Evolutionary conservation across 2,113 vertebrate species (phyloP), one percentile per base, ranked within the genome.

Genomic region (Sebastes fasciatus): DNA sequence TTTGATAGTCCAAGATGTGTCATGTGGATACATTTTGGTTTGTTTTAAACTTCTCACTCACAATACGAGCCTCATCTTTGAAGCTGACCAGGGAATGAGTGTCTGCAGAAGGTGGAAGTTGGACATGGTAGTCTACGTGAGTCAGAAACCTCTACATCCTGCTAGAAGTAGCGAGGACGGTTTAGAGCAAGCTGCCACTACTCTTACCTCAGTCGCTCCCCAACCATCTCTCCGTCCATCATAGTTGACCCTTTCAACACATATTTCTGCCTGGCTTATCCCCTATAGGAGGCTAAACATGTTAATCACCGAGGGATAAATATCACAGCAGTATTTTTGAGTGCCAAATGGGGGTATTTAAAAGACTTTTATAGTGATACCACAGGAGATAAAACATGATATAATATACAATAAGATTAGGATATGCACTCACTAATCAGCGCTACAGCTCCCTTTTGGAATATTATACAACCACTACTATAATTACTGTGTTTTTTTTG

Each of bases 261-360:
- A 52, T 52, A 1, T 71, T 74, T 74, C 58, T 57, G 21, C 48
- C 17, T 6, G 19, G 23, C 6, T 86, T 60, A 83, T 88, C 84
- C 26, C 70, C 74, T 8, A 76, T 51, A 77, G 49, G 13, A 66
- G 76, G 60, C 21, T 64, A 52, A 72, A 54, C 80, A 66, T 78
- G 58, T 67, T 85, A 77, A 81, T 77, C 62, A 71, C 42, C 23
- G 23, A 48, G 48, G 79, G 51, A 69, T 72, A 68, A 73, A 74
- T 79, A 85, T 71, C 60, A 60, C 51, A 62, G 21, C n/a, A 43
- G 19, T 54, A 52, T 57, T 73, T 54, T 2, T 12, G 7, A 58
- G 68, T 43, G 54, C 79, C 65, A 88, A 83, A 82, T 58, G 46
- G 54, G 26, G 79, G 48, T 14, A 78, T 83, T 26, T 84, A 85